Evolutionary conservation across 2,888 invertebrate genomes (phyloP), one percentile per base, ranked within the genome.

Genomic region (Enchytraeus crypticus): DNA sequence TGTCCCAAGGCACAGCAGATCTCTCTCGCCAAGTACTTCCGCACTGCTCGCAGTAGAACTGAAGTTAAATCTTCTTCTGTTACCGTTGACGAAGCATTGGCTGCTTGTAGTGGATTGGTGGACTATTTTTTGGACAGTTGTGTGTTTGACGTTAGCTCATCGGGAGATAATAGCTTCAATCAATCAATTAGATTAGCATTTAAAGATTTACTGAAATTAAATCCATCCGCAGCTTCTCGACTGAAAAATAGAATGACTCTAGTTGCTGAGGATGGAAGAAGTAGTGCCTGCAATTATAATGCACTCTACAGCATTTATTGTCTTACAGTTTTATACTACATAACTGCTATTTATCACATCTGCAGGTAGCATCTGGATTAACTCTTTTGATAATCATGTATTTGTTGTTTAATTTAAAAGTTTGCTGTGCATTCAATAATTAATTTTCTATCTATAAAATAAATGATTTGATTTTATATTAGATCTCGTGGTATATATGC

Each of bases 81-180:
- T 26, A 38, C 32, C 33, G n/a, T 54, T 27, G n/a, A 38, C 11
- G 38, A 23, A 26, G 64, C 64, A 23, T 46, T 45, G 47, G n/a
- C 23, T 21, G 18, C 26, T 46, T 83, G 82, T 66, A 72, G 74
- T 27, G 75, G 79, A 62, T 70, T 82, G 38, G 79, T 80, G 33
- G 83, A 82, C 70, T 80, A 81, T 68, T 84, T 82, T 73, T 78
- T 83, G 65, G 84, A 84, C 73, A 82, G 83, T 66, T 84, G 84
- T 72, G 82, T 84, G 59, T 84, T 84, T 71, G 84, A 84, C 72
- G 74, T 83, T 61, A 77, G 83, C 77, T 79, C 81, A 2, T 83
- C 83, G 3, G 82, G 82, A 2, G 80, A 81, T 57, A 72, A 73
- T 21, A 79, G 77, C 57, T 80, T 80, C 11, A 54, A 38, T 38